These are phyloP conservation scores for Drosophila colorata DNA, from an alignment of 2,888 invertebrate genomes.

Conservation along the genomic window DNA sequence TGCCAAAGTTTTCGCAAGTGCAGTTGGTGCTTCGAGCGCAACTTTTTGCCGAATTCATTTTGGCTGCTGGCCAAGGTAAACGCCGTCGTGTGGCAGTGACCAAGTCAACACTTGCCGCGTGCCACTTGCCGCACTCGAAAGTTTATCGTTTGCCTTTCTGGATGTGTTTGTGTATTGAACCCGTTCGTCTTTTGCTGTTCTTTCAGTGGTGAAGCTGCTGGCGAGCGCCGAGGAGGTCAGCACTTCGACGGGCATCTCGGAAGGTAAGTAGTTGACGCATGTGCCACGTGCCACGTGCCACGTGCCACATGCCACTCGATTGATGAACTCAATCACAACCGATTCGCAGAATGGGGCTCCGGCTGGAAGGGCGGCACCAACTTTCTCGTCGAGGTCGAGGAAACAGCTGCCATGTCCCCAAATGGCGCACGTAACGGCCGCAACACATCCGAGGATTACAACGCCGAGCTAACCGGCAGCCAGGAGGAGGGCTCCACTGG, in stretches of 20 bases:
- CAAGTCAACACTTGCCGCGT: constrained; percentile 40
- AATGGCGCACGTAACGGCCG: constrained; percentile 42
- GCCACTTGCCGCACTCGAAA: constrained; percentile 30
- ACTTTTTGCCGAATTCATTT: constrained; percentile 1
- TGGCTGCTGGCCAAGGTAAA: constrained; percentile 38
- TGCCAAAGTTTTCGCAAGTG: constrained; percentile 1
- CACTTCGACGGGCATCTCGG: constrained; percentile 81
- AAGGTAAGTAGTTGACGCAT: constrained; percentile 71
- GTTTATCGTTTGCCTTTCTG: constrained; percentile 31
- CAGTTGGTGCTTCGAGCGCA: constrained; percentile 1
- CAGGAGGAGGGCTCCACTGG: constrained; percentile 66
- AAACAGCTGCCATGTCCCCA: constrained; percentile 76
- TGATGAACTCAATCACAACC: constrained; percentile 27
- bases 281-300: constrained; percentile 23
- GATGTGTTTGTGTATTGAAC: neutral
- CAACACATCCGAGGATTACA: constrained; percentile 72
- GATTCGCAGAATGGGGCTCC: constrained; percentile 84
- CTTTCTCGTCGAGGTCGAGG: constrained; percentile 85
- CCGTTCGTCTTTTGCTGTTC: constrained; percentile 3
- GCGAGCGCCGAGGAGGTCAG: constrained; percentile 75
- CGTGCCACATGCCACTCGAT: constrained; percentile 27
- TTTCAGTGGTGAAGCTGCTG: constrained; percentile 82
- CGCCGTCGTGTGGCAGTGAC: constrained; percentile 4
- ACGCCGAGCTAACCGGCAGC: constrained; percentile 57
- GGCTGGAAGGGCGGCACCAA: constrained; percentile 84